Evolutionary conservation across 2,797 vertebrate species (phyloP), one percentile per base, ranked within the genome.

Genomic region (Hydrolagus colliei): DNA sequence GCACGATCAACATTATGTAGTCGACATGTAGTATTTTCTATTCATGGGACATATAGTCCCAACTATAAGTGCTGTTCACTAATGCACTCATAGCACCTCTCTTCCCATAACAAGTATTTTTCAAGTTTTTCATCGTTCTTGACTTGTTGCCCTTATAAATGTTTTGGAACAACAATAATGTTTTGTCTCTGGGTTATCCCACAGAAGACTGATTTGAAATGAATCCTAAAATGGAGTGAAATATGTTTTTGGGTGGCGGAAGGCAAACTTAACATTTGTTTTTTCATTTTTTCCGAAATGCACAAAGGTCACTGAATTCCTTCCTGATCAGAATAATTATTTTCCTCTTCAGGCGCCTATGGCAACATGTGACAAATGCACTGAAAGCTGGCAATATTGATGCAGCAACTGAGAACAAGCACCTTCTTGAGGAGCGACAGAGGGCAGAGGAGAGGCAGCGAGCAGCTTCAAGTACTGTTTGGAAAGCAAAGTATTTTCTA

Each of bases 401-500:
- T 0, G 90, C 92, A 0, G 97, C 97, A 77, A 97, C 97, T 0
- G 96, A 96, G 88, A 94, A 97, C 90, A 98, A 98, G 89, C 96
- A 94, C 88, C 77, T 85, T 9, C 93, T 98, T 75, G 97, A 99
- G 91, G 97, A 98, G 90, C 91, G 92, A 0, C 97, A 98, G 92
- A 92, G 97, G 8, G 90, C 87, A 0, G 97, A 98, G 87, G 96
- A 97, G 89, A 93, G 92, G 88, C 94, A 96, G 87, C 93, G 97
- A 0, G 89, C 88, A 0, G 89, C 90, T 0, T 93, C 93, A 35
- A 91, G 91, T 73, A 89, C 90, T 0, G 92, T 92, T 0, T 98
- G 97, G 96, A 95, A 92, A 73, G 95, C 97, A 87, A 96, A 94
- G 88, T 95, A 96, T 89, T 98, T 98, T 91, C 93, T 89, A 87